Percentiles rank a stretch among this genome's conserved stretches.
Conservation (phyloP, 2,113 vertebrate genomes). For the Laticauda laticaudata region DNA sequence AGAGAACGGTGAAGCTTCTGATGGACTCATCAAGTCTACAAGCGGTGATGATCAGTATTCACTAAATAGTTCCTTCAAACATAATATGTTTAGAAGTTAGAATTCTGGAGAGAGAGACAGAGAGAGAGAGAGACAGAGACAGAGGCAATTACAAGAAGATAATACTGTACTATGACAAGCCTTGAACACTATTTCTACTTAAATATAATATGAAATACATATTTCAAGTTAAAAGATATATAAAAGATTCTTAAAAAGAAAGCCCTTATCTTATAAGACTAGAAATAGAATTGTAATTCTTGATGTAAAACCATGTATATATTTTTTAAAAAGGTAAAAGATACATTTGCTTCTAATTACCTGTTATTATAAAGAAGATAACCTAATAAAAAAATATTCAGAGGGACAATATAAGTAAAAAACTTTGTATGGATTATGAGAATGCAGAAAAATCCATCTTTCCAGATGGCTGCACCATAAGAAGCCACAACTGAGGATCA, state of each 20-base stretch:
- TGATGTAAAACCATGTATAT: not conserved
- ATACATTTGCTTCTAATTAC: not conserved
- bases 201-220: not conserved
- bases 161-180: not conserved
- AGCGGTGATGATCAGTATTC: not conserved
- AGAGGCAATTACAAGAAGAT: not conserved
- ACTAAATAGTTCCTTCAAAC: not conserved
- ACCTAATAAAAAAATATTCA: not conserved
- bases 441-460: not conserved
- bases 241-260: not conserved
- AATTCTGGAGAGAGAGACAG: not conserved
- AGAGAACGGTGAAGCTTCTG: not conserved
- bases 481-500: not conserved
- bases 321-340: not conserved
- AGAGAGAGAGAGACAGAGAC: too few species aligned
- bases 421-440: not conserved
- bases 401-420: not conserved
- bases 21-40: not conserved
- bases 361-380: not conserved
- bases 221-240: not conserved
- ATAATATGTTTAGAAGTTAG: not conserved
- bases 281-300: not conserved
- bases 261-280: not conserved
- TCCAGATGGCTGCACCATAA: not conserved
- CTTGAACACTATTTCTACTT: not conserved